A percentile compares a stretch with the other conserved stretches of the same genome.
These are phyloP conservation scores for Acanthaster planci DNA, from an alignment of 35 echinoderm and acorn worm genomes.

Conservation along the genomic window DNA sequence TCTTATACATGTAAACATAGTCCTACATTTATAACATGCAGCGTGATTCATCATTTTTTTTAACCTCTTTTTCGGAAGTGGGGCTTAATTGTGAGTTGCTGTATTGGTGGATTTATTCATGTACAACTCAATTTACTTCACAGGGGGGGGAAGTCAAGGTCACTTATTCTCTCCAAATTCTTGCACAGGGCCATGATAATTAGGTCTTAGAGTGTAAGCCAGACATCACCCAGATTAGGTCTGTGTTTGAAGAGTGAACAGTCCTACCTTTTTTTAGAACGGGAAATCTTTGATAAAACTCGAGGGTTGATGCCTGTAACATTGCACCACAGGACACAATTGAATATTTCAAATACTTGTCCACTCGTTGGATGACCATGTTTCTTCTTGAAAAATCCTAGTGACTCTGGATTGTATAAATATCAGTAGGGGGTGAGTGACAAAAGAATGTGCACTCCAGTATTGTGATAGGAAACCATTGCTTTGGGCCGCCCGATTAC, in stretches of 20 bases:
- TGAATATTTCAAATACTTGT: conserved; percentile 10
- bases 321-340: neutral
- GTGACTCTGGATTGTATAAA: conserved; percentile 4
- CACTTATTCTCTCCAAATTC: too few species aligned
- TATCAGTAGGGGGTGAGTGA: conserved; percentile 16
- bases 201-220: too few species aligned
- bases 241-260: neutral
- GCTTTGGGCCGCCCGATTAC: neutral
- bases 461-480: neutral
- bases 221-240: neutral
- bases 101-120: too few species aligned
- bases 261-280: neutral
- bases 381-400: neutral
- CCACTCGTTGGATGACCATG: neutral
- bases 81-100: too few species aligned
- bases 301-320: neutral
- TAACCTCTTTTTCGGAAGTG: too few species aligned
- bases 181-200: too few species aligned
- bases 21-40: too few species aligned
- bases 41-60: too few species aligned
- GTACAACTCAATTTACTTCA: too few species aligned
- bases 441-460: neutral
- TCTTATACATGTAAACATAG: too few species aligned
- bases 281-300: neutral
- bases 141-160: too few species aligned